phyloP scores from a whole-genome alignment of 2,888 invertebrate species.

The Hermodice carunculata region DNA sequence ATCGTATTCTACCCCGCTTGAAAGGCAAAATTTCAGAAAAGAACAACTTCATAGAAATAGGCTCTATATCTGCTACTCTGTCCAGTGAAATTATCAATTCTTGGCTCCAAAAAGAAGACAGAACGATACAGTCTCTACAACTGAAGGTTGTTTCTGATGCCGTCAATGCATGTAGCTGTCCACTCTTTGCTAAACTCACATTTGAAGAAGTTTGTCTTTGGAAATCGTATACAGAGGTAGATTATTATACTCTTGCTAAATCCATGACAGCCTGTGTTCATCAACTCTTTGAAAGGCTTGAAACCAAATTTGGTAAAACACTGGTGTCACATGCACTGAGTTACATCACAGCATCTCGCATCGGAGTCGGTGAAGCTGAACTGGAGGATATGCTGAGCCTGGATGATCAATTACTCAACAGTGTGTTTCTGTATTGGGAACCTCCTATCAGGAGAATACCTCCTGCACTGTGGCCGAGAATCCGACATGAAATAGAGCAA shows the following conservation, averaged over 20 bases:
- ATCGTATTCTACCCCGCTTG: slow-evolving; percentile 70
- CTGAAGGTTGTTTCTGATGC: slow-evolving; percentile 26
- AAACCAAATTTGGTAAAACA: slow-evolving; percentile 28
- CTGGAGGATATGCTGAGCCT: slow-evolving; percentile 32
- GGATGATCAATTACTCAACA: slow-evolving; percentile 30
- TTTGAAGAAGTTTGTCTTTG: slow-evolving; percentile 29
- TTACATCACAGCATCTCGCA: slow-evolving; percentile 32
- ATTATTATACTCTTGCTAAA: slow-evolving; percentile 5
- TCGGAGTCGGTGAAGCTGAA: slow-evolving; percentile 31
- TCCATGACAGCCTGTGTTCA: slow-evolving; percentile 24
- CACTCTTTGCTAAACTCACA: slow-evolving; percentile 31
- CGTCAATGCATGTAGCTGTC: slow-evolving; percentile 19
- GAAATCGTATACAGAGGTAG: slow-evolving; percentile 29
- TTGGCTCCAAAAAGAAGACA: slow-evolving; percentile 4
- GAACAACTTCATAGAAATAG: slow-evolving; percentile 92
- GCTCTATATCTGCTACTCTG: slow-evolving; percentile 74
- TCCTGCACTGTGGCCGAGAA: slow-evolving; percentile 20
- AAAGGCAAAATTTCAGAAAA: slow-evolving; percentile 77
- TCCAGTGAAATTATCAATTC: slow-evolving; percentile 19
- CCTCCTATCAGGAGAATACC: slow-evolving; percentile 33
- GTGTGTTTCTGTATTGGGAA: slow-evolving; percentile 28
- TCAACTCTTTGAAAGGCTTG: slow-evolving; percentile 28
- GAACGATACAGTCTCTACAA: slow-evolving; percentile 20
- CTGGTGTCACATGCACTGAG: slow-evolving; percentile 29
- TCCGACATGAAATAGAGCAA: slow-evolving; percentile 24